These are phyloP conservation scores for Junonia oenone DNA, from an alignment of 2,888 invertebrate genomes.

Conservation along the genomic window DNA sequence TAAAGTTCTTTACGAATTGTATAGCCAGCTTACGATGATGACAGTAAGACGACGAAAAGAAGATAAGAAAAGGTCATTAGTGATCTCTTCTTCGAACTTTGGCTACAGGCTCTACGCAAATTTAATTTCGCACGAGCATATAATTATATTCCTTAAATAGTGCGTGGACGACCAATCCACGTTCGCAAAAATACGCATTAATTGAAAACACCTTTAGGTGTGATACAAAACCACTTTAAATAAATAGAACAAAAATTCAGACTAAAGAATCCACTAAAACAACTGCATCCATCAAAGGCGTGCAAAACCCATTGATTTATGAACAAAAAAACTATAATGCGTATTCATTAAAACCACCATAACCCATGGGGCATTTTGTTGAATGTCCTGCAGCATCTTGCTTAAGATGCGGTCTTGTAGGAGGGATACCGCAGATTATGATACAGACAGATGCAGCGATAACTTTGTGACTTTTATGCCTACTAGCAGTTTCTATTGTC, in stretches of 20 bases:
- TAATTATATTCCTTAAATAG: too few relatives aligned
- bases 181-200: too few relatives aligned
- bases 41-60: too few relatives aligned
- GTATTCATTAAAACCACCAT: slow-evolving; percentile 5
- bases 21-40: too few relatives aligned
- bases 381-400: slow-evolving; percentile 26
- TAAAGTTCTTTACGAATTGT: too few relatives aligned
- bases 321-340: slow-evolving; percentile 10
- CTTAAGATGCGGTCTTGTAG: slow-evolving; percentile 27
- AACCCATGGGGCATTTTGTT: slow-evolving; percentile 6
- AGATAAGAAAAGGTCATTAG: too few relatives aligned
- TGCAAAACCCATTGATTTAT: slow-evolving; percentile 1
- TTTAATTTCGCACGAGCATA: too few relatives aligned
- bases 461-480: background rate
- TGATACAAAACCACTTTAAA: background rate
- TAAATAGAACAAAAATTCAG: background rate
- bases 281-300: background rate
- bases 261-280: background rate
- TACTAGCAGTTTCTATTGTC: background rate
- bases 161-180: too few relatives aligned
- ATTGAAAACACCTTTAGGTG: background rate
- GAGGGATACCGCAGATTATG: slow-evolving; percentile 24
- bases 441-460: slow-evolving; percentile 17
- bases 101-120: too few relatives aligned
- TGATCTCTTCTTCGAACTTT: too few relatives aligned